Evolutionary conservation across 1,140 invertebrate genomes (phyloP), one percentile per base, ranked within the genome.

Genomic region (Caerostris extrusa): DNA sequence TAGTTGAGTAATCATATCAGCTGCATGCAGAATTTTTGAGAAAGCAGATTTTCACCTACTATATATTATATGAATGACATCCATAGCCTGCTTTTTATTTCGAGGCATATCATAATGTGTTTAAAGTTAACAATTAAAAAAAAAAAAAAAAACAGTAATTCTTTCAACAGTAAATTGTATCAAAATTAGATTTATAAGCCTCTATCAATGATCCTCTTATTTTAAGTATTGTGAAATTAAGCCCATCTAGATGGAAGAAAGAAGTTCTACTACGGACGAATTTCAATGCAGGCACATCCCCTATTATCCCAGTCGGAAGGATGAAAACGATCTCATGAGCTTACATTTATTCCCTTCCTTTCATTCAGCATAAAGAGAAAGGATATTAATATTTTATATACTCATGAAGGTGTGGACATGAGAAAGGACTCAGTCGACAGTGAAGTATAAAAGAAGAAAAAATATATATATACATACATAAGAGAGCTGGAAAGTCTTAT

Each of bases 361-460:
- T 58, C 57, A 85, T 57, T 85, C 17, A 5, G 19, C 14, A 5
- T 19, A 85, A 57, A 85, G 82, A 85, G 82, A 57, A 85, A 57
- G 82, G 82, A 85, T 85, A 85, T 85, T 85, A 85, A 85, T 85
- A 85, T 85, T 85, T 85, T 85, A 85, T 55, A 85, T 58, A 57
- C 82, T 85, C 57, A 58, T 56, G 56, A 85, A 57, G 14, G 56
- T 85, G 57, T 85, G 82, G 57, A 19, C 82, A 57, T n/a, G 55
- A 85, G 55, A 58, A 14, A 57, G n/a, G 34, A 81, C 12, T 81
- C 55, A 57, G 57, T 58, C 55, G 17, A n/a, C 17, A 85, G 55
- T 56, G 55, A 85, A 85, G 82, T 8, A 17, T 7, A 34, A 56
- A 83, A 83, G n/a, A 81, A 81, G 19, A 85, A 85, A 10, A 85